Conservation (phyloP, 2,797 vertebrate genomes). For the Hemibagrus guttatus region DNA sequence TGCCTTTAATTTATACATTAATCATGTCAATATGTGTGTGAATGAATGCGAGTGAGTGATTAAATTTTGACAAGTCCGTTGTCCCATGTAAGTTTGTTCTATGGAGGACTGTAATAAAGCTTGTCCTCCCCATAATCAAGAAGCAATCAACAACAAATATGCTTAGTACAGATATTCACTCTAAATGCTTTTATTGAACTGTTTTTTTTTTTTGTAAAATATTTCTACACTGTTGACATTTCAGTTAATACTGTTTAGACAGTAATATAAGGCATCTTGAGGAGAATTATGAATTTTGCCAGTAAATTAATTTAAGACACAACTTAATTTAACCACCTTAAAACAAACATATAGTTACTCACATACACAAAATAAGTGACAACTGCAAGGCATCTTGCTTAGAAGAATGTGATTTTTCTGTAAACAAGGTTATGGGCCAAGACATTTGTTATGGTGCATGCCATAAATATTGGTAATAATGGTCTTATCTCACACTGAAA, state of each 20-base stretch:
- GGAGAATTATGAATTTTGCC: slow-evolving; percentile 28
- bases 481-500: not conserved
- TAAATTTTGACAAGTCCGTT: slow-evolving; percentile 45
- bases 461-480: not conserved
- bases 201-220: slow-evolving; percentile 57
- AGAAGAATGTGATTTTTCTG: not conserved
- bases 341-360: slow-evolving; percentile 33
- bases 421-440: not conserved
- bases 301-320: slow-evolving; percentile 28
- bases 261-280: slow-evolving; percentile 36
- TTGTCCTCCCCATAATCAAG: slow-evolving; percentile 32
- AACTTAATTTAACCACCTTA: slow-evolving; percentile 35
- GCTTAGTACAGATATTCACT: slow-evolving; percentile 49
- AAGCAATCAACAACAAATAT: slow-evolving; percentile 43
- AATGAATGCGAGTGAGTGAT: slow-evolving; percentile 41
- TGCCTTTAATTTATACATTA: slow-evolving; percentile 17
- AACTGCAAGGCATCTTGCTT: not conserved
- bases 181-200: slow-evolving; percentile 50
- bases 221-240: slow-evolving; percentile 65
- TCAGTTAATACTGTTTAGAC: slow-evolving; percentile 46
- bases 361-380: slow-evolving; percentile 2
- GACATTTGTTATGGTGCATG: not conserved
- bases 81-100: slow-evolving; percentile 37
- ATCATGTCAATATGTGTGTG: slow-evolving; percentile 41
- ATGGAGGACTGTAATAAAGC: slow-evolving; percentile 38